Percentiles rank a stretch among this genome's conserved stretches.
These are phyloP conservation scores for Ambastaia sidthimunki DNA, from an alignment of 2,797 vertebrate genomes.

Conservation along the genomic window DNA sequence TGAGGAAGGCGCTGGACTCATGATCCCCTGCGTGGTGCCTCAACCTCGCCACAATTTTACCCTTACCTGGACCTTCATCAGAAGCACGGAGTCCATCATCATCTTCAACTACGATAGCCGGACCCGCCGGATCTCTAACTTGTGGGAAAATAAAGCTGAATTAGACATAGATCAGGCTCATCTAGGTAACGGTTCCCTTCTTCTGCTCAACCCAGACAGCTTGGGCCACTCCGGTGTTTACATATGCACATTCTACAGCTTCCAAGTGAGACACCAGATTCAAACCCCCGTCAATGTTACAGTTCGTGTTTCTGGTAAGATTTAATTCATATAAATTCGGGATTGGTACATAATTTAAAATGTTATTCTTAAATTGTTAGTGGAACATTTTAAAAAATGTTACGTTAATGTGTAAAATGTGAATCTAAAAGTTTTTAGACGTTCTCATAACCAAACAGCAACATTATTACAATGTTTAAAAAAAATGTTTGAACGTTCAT, in stretches of 20 bases:
- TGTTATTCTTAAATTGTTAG: no score
- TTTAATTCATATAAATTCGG: neutral
- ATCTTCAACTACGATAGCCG: slow-evolving; percentile 76
- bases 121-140: slow-evolving; percentile 65
- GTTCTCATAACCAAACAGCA: no score
- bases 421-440: no score
- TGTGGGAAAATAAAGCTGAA: slow-evolving; percentile 72
- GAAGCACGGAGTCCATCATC: slow-evolving; percentile 61
- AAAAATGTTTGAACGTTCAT: no score
- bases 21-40: slow-evolving; percentile 73
- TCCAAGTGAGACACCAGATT: slow-evolving; percentile 70
- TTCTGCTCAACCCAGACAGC: slow-evolving; percentile 67
- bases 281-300: slow-evolving; percentile 76
- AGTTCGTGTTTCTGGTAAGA: slow-evolving; percentile 65
- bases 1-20: slow-evolving; percentile 67
- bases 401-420: no score
- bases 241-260: slow-evolving; percentile 72
- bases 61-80: slow-evolving; percentile 75
- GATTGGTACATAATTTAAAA: neutral
- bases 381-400: no score
- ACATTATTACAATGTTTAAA: no score
- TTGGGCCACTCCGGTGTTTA: slow-evolving; percentile 74
- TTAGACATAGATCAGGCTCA: slow-evolving; percentile 70
- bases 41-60: slow-evolving; percentile 75
- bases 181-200: slow-evolving; percentile 75